phyloP scores from a whole-genome alignment of 2,113 vertebrate species.

The Rattus rattus region DNA sequence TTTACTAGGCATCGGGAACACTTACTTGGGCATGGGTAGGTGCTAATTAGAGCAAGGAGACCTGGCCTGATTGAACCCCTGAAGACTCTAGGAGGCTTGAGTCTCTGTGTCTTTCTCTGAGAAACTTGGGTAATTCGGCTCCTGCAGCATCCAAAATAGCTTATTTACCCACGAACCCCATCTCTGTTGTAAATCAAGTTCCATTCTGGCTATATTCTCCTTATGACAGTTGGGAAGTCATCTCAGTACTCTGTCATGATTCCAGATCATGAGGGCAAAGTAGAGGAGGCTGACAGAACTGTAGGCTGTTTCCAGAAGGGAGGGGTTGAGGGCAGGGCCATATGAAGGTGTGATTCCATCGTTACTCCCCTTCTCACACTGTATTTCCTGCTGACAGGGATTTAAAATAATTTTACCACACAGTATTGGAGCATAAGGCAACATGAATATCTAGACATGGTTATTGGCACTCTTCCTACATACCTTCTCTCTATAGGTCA shows the following conservation, averaged over 20 bases:
- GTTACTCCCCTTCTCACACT: neutral
- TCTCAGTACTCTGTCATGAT: slow-evolving; percentile 61
- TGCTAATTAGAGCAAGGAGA: neutral
- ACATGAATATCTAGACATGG: neutral
- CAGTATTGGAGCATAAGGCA: neutral
- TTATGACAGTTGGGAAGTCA: neutral
- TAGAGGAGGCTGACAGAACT: neutral
- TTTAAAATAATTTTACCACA: neutral
- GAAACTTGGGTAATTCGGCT: neutral
- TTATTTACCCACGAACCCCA: slow-evolving; percentile 1
- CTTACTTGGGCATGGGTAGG: neutral
- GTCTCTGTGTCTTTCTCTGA: neutral
- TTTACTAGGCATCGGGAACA: neutral
- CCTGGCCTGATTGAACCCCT: neutral
- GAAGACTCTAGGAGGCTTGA: neutral
- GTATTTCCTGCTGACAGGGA: neutral
- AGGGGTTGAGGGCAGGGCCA: neutral
- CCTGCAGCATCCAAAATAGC: neutral
- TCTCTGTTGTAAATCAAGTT: slow-evolving; percentile 41
- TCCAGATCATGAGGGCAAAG: slow-evolving; percentile 62
- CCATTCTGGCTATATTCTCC: slow-evolving; percentile 32
- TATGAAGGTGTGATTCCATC: neutral
- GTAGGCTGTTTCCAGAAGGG: neutral
- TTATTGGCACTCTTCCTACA: neutral
- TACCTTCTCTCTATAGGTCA: neutral